Conservation (phyloP, 2,113 vertebrate species). For the Tetrax tetrax region DNA sequence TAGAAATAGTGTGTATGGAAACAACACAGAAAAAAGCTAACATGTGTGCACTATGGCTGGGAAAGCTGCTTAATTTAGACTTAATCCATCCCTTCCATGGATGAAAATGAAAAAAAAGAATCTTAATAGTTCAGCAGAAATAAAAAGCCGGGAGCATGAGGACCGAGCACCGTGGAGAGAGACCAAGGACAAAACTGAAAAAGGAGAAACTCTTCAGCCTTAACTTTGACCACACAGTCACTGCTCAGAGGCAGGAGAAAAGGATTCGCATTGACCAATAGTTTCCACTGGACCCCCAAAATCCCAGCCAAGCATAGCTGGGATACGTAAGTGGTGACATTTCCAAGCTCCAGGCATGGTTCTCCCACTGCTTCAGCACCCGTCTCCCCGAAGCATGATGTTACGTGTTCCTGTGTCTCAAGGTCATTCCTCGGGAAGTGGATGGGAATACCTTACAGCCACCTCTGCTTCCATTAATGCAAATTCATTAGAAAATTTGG, state of each 20-base stretch:
- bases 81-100: not conserved
- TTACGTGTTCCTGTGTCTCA: not conserved
- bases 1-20: accelerated
- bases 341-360: not conserved
- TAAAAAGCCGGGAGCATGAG: not conserved
- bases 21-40: not conserved
- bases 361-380: not conserved
- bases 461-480: not conserved
- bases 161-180: not conserved
- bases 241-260: not conserved
- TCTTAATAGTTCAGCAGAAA: not conserved
- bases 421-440: not conserved
- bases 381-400: accelerated
- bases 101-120: not conserved
- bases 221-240: not conserved
- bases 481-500: constrained; percentile 26
- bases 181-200: not conserved
- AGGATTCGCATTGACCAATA: not conserved
- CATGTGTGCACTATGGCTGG: accelerated
- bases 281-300: not conserved
- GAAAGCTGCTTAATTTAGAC: accelerated
- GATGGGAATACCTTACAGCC: not conserved
- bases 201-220: not conserved
- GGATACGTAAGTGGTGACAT: accelerated
- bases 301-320: not conserved